A percentile compares a stretch with the other conserved stretches of the same genome.
Conservation (phyloP, 2,888 invertebrate species). For the Ectemnius cavifrons region DNA sequence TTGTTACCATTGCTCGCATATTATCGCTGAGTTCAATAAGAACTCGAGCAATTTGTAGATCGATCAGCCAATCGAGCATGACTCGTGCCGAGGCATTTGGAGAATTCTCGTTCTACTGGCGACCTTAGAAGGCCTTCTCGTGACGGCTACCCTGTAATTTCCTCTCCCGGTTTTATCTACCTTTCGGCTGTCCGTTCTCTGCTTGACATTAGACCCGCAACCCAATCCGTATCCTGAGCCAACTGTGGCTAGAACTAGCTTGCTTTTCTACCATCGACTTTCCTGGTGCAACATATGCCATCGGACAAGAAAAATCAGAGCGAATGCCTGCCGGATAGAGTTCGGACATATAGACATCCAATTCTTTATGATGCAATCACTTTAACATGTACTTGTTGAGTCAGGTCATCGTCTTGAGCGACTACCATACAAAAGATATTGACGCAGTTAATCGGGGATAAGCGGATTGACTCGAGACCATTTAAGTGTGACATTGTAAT, state of each 20-base stretch:
- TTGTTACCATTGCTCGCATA: too few species aligned
- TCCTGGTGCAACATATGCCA: too few species aligned
- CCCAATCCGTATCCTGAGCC: slow-evolving; percentile 24
- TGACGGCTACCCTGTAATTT: slow-evolving; percentile 43
- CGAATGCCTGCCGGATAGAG: too few species aligned
- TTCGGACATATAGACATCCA: too few species aligned
- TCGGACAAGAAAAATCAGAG: too few species aligned
- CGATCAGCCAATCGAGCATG: slow-evolving; percentile 20
- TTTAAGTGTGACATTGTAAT: slow-evolving; percentile 16
- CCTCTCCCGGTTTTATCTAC: slow-evolving; percentile 40
- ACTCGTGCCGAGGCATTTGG: slow-evolving; percentile 28
- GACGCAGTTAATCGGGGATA: too few species aligned
- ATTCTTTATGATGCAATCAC: too few species aligned
- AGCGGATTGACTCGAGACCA: slow-evolving; percentile 25
- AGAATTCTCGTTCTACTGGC: slow-evolving; percentile 38
- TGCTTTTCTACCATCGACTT: not conserved
- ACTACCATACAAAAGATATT: too few species aligned
- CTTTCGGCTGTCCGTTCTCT: slow-evolving; percentile 23
- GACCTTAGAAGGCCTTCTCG: slow-evolving; percentile 49
- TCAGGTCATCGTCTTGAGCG: too few species aligned
- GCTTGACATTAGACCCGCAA: slow-evolving; percentile 34
- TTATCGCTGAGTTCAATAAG: not conserved
- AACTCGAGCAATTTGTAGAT: slow-evolving; percentile 11
- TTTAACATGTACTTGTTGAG: too few species aligned
- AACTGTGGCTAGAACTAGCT: slow-evolving; percentile 22